Evolutionary conservation across 1,140 invertebrate genomes (phyloP).

Genomic region (Orchestia grillus): DNA sequence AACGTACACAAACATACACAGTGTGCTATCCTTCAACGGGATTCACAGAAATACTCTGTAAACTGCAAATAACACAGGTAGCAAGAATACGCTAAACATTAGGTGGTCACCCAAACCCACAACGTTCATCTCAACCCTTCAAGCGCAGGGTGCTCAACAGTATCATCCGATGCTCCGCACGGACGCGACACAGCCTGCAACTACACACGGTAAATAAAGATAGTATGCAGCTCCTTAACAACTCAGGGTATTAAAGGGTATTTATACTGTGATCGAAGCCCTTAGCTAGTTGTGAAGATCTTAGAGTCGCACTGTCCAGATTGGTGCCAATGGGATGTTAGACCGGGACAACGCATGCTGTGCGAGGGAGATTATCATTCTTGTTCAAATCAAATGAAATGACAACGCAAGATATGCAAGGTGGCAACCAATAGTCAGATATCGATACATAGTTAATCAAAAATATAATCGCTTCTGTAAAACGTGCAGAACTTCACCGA

Average conservation of each 20-base stretch:
- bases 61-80: too few species aligned
- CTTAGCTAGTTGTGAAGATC: too few species aligned
- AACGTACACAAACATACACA: too few species aligned
- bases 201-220: neutral
- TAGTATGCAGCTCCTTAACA: neutral
- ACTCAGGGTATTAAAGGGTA: neutral
- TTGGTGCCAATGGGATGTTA: too few species aligned
- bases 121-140: neutral
- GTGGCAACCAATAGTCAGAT: neutral
- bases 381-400: neutral
- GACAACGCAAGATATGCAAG: too few species aligned
- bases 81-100: neutral
- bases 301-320: too few species aligned
- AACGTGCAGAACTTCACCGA: neutral
- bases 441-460: neutral
- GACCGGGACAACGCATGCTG: neutral
- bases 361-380: neutral
- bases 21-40: too few species aligned
- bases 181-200: neutral
- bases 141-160: too few species aligned
- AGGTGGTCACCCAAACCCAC: neutral
- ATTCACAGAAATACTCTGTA: too few species aligned
- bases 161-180: neutral
- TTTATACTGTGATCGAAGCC: neutral
- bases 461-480: neutral